Evolutionary conservation across 2,888 invertebrate species (phyloP).

Genomic region (Cryptus viduatorius): DNA sequence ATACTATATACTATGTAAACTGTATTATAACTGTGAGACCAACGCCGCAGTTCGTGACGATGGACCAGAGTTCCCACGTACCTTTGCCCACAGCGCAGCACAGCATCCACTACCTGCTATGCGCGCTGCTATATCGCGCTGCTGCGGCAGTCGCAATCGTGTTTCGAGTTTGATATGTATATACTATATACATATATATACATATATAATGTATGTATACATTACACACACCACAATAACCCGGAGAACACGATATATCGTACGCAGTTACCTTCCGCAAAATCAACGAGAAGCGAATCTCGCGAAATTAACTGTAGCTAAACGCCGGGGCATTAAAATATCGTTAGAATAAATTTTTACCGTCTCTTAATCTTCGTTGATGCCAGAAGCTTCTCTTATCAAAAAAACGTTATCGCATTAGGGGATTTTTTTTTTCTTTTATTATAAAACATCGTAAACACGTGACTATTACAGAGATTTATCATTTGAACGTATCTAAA

Average conservation of each 20-base stretch:
- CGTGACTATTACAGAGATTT: neutral
- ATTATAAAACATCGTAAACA: neutral
- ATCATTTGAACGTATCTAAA: too few relatives aligned
- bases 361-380: conserved; percentile 15
- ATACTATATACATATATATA: neutral
- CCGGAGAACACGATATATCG: conserved; percentile 12
- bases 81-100: conserved; percentile 58
- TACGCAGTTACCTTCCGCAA: conserved; percentile 25
- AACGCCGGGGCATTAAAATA: conserved; percentile 46
- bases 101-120: conserved; percentile 35
- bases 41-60: conserved; percentile 55
- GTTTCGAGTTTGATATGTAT: neutral
- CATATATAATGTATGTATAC: neutral
- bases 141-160: conserved; percentile 42
- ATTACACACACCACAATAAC: neutral
- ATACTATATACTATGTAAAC: conserved; percentile 27
- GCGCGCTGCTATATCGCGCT: conserved; percentile 13
- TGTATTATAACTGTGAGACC: conserved; percentile 40
- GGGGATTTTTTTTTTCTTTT: neutral
- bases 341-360: conserved; percentile 28
- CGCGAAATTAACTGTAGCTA: conserved; percentile 39
- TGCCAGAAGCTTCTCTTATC: neutral
- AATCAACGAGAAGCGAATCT: conserved; percentile 16
- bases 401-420: conserved; percentile 5
- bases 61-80: conserved; percentile 65